Base-by-base conservation (phyloP, 2,113 vertebrate genomes). In the rabbit (Oryctolagus cuniculus) region DNA sequence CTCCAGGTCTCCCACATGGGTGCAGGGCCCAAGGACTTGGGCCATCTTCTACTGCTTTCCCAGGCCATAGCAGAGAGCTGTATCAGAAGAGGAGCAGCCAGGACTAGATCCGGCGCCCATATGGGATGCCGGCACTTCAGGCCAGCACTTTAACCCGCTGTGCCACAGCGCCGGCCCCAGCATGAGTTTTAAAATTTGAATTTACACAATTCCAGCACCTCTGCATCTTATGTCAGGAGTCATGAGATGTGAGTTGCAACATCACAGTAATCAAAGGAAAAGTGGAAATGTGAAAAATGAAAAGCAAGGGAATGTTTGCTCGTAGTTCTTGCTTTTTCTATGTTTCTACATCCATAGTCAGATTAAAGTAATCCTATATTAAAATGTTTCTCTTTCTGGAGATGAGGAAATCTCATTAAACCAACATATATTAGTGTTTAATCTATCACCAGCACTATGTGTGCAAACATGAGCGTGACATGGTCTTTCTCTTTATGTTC, bases 261-360 rank as follows among this genome's bases (percentile, higher is more conserved):
- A 66, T 53, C 10, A 51, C 4, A 25, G 10, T 74, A 79, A 92
- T 70, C n/a, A 79, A 81, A 86, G 36, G 9, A 22, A 74, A 74
- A 22, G 24, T 87, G n/a, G 9, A 86, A 79, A 19, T 67, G 17
- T 87, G 24, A 88, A 93, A 93, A 92, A 85, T 7, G 11, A 69
- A 89, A 95, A 93, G 10, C 34, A 24, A 44, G 9, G 22, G 2
- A 22, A 27, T 25, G 5, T 21, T 89, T 34, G 16, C 61, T 55
- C 2, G 86, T 83, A 9, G 6, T 17, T 44, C 21, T 29, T 92
- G 22, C 16, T 82, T 81, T 89, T 64, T 79, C 25, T 90, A 64
- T 95, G 11, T 0, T 61, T 78, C 77, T 79, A 61, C 5, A 88
- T 6, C 29, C n/a, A 34, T 61, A 10, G 10, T 67, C 89, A 89